These are phyloP conservation scores for Scaptomyza graminum DNA, from an alignment of 1,140 invertebrate species.

Conservation along the genomic window DNA sequence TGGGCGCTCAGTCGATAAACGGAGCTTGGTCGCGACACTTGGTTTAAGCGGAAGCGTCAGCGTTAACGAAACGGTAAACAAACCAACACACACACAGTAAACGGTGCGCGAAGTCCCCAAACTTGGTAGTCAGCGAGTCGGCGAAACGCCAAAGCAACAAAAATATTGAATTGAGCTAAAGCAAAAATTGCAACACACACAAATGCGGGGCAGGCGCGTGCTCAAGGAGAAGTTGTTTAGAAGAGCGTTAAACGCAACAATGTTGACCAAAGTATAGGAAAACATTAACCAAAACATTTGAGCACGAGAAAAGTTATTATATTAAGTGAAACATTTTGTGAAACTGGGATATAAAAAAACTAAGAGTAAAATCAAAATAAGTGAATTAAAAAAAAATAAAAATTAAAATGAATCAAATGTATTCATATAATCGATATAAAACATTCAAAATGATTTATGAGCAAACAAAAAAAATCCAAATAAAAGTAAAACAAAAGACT, in stretches of 20 bases:
- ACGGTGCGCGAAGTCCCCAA: slow-evolving; percentile 51
- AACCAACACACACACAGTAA: slow-evolving; percentile 7
- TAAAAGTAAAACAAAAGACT: slow-evolving; percentile 61
- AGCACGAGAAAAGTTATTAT: no score
- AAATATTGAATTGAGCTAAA: slow-evolving; percentile 26
- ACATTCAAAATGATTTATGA: slow-evolving; percentile 18
- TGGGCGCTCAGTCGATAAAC: slow-evolving; percentile 70
- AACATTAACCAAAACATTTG: not conserved
- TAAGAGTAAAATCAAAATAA: not conserved
- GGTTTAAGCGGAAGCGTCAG: slow-evolving; percentile 61
- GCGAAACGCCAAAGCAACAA: slow-evolving; percentile 49
- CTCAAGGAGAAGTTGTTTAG: slow-evolving; percentile 58
- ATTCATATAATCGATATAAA: no score
- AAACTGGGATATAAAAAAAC: not conserved
- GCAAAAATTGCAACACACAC: slow-evolving; percentile 69
- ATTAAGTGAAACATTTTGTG: no score
- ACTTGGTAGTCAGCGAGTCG: slow-evolving; percentile 40
- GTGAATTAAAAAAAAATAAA: no score
- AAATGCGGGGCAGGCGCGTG: slow-evolving; percentile 41
- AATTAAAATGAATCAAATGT: no score
- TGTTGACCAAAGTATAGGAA: slow-evolving; percentile 14
- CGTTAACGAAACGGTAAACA: slow-evolving; percentile 19
- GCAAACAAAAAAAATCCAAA: slow-evolving; percentile 17
- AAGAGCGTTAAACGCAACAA: slow-evolving; percentile 47
- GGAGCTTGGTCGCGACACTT: slow-evolving; percentile 77